These are phyloP conservation scores for Phodopus roborovskii DNA, from an alignment of 2,113 vertebrate species.

Conservation along the genomic window DNA sequence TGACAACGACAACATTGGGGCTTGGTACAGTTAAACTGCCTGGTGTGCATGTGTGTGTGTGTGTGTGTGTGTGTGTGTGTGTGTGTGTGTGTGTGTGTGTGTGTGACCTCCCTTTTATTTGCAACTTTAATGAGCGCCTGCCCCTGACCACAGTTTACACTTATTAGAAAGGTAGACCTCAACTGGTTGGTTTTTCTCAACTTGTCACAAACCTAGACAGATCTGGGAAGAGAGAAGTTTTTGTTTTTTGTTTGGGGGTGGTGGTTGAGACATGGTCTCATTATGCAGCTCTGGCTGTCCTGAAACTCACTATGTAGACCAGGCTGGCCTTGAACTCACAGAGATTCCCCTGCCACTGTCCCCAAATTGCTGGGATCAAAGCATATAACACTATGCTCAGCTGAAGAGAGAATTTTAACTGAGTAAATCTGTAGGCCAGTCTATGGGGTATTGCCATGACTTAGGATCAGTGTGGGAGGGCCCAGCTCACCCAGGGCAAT, in stretches of 20 bases:
- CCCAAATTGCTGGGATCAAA: not conserved
- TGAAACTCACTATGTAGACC: not conserved
- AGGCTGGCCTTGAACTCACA: not conserved
- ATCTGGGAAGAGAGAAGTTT: not conserved
- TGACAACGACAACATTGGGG: too few relatives aligned
- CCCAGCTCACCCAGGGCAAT: not conserved
- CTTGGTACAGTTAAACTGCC: not conserved
- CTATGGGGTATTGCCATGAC: not conserved
- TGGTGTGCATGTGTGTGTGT: not conserved
- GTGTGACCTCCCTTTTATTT: not conserved
- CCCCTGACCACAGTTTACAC: not conserved
- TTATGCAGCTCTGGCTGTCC: not conserved
- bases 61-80: too few relatives aligned
- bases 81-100: too few relatives aligned
- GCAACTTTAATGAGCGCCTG: not conserved
- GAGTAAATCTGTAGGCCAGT: not conserved
- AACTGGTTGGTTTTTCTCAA: not conserved
- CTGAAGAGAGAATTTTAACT: not conserved
- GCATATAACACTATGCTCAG: not conserved
- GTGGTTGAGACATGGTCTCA: not conserved
- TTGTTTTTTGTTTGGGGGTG: not conserved
- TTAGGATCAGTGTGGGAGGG: not conserved
- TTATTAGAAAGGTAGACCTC: slow-evolving; percentile 5
- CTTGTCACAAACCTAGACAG: not conserved
- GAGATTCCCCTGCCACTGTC: not conserved